These are phyloP conservation scores for Eilema depressum DNA, from an alignment of 2,888 invertebrate genomes.

Conservation along the genomic window DNA sequence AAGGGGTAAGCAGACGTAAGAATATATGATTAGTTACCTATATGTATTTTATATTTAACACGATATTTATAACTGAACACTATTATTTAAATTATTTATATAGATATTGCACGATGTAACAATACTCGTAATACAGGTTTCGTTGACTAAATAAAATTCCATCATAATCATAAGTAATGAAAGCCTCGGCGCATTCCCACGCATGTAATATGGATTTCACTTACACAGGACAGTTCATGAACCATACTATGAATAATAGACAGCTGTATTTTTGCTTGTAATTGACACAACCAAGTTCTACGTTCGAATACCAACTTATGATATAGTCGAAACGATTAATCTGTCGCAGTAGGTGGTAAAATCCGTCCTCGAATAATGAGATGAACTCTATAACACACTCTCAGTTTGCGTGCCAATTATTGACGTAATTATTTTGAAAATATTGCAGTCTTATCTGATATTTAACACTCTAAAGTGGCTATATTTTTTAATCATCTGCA, in stretches of 20 bases:
- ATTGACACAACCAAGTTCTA: conserved; percentile 78
- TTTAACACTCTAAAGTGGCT: conserved; percentile 77
- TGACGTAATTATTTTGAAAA: conserved; percentile 86
- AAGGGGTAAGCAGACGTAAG: too few relatives aligned
- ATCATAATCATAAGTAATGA: neutral
- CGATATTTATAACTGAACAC: neutral
- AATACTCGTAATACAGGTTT: neutral
- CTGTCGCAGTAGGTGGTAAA: conserved; percentile 84
- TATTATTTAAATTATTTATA: neutral
- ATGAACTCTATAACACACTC: conserved; percentile 70
- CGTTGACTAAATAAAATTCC: neutral
- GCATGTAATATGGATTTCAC: conserved; percentile 68
- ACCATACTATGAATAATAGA: conserved; percentile 75
- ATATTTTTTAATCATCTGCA: conserved; percentile 77
- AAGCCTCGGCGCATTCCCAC: conserved; percentile 39
- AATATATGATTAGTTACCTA: too few relatives aligned
- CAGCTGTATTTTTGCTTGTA: conserved; percentile 80
- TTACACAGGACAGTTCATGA: conserved; percentile 57
- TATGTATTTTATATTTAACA: neutral
- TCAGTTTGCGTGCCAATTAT: conserved; percentile 84
- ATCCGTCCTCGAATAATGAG: conserved; percentile 80
- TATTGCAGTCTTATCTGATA: conserved; percentile 81
- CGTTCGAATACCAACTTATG: conserved; percentile 79
- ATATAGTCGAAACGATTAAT: conserved; percentile 85
- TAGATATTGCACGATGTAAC: neutral